A percentile compares a stretch with the other conserved stretches of the same genome.
phyloP scores from a whole-genome alignment of 2,888 invertebrate species.

The Phyllotreta cruciferae region DNA sequence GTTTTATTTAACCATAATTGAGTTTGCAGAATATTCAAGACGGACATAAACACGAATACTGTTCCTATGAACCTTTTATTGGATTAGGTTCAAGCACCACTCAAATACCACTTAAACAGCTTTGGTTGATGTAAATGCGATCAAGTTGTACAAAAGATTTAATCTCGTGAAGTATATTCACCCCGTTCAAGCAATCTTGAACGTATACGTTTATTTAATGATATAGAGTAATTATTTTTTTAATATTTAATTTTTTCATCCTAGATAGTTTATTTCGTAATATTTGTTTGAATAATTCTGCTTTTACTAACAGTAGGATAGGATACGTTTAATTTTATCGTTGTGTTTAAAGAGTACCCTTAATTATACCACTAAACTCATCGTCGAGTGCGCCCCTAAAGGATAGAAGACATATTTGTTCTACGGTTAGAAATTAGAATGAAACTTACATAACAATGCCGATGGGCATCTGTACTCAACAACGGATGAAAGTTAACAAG shows the following conservation, averaged over 20 bases:
- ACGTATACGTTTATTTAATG: too few relatives aligned
- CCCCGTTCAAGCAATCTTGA: neutral
- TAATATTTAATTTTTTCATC: too few relatives aligned
- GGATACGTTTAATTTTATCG: too few relatives aligned
- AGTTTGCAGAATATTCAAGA: conserved; percentile 16
- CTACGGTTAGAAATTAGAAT: conserved; percentile 35
- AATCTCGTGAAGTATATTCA: conserved; percentile 15
- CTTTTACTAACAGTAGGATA: too few relatives aligned
- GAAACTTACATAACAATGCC: conserved; percentile 75
- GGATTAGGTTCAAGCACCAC: conserved; percentile 23
- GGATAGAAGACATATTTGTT: conserved; percentile 19
- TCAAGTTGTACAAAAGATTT: conserved; percentile 22
- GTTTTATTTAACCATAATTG: conserved; percentile 11
- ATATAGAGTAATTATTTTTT: too few relatives aligned
- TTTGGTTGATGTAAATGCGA: conserved; percentile 13
- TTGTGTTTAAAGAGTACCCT: too few relatives aligned
- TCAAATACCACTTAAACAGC: conserved; percentile 23
- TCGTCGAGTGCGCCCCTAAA: neutral
- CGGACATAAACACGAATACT: conserved; percentile 6
- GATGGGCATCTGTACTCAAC: conserved; percentile 73
- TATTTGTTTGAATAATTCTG: too few relatives aligned
- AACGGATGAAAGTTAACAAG: conserved; percentile 61
- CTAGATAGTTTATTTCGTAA: too few relatives aligned
- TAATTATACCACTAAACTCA: too few relatives aligned
- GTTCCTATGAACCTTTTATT: conserved; percentile 26